A percentile compares a stretch with the other conserved stretches of the same genome.
phyloP scores from a whole-genome alignment of 2,113 vertebrate genomes.

The Bubalus kerabau region DNA sequence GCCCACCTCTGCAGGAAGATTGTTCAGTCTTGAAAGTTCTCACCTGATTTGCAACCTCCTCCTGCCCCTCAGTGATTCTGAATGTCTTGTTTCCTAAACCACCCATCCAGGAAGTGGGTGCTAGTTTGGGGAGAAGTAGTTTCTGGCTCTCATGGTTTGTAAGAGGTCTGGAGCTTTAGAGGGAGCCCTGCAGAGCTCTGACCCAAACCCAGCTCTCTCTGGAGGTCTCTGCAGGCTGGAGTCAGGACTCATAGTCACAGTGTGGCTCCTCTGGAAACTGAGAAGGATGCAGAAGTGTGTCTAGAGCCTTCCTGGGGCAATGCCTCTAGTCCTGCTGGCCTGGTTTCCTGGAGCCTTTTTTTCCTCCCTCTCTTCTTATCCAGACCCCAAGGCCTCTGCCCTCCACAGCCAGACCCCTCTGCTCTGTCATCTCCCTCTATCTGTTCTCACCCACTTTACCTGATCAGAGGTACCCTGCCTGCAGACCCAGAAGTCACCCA shows the following conservation, averaged over 20 bases:
- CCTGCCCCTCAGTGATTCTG: background rate
- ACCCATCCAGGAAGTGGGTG: background rate
- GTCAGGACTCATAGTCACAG: background rate
- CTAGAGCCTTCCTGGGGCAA: background rate
- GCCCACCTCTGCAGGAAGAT: background rate
- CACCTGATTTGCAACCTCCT: too few relatives aligned
- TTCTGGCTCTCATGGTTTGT: background rate
- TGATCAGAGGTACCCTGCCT: background rate
- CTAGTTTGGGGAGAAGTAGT: background rate
- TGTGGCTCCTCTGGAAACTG: background rate
- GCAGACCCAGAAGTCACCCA: background rate
- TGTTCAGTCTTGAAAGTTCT: background rate
- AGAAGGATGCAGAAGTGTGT: background rate
- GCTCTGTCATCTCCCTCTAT: background rate
- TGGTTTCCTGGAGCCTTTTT: background rate
- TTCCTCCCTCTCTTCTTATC: background rate
- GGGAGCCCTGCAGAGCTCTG: background rate
- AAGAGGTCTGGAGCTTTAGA: background rate
- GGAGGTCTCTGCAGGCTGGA: background rate
- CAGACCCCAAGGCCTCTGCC: background rate
- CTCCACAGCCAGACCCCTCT: background rate
- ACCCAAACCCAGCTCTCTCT: background rate
- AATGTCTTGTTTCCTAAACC: background rate
- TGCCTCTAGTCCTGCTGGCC: background rate
- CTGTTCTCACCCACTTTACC: background rate